A percentile compares a stretch with the other conserved stretches of the same genome.
Conservation (phyloP, 2,797 vertebrate species). For the Salarias fasciatus region DNA sequence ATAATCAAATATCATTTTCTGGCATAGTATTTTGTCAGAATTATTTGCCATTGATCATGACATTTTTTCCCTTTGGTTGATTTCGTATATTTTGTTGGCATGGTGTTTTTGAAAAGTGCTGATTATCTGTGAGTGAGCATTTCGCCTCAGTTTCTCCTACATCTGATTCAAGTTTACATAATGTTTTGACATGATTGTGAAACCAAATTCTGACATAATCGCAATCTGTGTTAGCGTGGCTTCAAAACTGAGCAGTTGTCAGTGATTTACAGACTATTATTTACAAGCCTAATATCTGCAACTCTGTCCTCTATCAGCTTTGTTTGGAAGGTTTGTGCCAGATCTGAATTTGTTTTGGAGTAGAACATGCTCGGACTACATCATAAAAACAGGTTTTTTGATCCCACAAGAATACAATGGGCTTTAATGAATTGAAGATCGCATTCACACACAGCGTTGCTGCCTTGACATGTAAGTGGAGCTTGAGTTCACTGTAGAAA, state of each 20-base stretch:
- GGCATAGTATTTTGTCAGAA: too few relatives aligned
- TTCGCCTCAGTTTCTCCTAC: not conserved
- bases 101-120: too few relatives aligned
- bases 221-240: slow-evolving; percentile 35
- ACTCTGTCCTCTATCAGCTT: slow-evolving; percentile 17
- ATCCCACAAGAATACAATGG: not conserved
- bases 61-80: too few relatives aligned
- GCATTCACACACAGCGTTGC: not conserved
- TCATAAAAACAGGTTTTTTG: not conserved
- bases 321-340: not conserved
- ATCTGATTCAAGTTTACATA: not conserved
- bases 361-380: not conserved
- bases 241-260: slow-evolving; percentile 10
- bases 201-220: slow-evolving; percentile 33
- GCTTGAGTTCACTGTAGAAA: not conserved
- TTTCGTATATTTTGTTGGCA: too few relatives aligned
- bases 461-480: not conserved
- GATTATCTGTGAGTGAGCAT: too few relatives aligned
- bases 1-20: too few relatives aligned
- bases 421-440: not conserved
- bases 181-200: slow-evolving; percentile 21
- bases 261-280: slow-evolving; percentile 59
- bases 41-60: too few relatives aligned
- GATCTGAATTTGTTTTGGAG: slow-evolving; percentile 7
- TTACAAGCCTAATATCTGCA: slow-evolving; percentile 18